These are phyloP conservation scores for Drosophila dives DNA, from an alignment of 2,888 invertebrate genomes.

Conservation along the genomic window DNA sequence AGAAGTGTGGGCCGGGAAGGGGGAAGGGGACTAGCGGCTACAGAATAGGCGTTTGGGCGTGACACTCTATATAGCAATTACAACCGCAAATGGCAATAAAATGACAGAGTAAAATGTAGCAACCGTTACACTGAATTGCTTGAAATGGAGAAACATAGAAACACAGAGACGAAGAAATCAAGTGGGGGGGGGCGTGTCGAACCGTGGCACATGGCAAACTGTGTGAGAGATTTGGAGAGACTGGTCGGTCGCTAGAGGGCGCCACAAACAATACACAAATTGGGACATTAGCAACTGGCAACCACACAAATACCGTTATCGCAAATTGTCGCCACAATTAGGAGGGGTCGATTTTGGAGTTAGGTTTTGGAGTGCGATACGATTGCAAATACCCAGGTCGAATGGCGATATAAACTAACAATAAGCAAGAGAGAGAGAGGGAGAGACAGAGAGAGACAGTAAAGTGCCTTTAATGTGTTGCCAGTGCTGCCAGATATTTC, in stretches of 20 bases:
- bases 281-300: conserved; percentile 56
- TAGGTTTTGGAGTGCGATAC: background rate
- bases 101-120: conserved; percentile 71
- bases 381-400: conserved; percentile 9
- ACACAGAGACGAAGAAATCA: conserved; percentile 1
- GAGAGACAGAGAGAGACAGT: background rate
- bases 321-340: conserved; percentile 64
- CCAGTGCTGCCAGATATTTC: conserved; percentile 29
- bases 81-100: conserved; percentile 79
- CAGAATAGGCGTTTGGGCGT: conserved; percentile 45
- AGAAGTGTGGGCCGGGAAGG: background rate
- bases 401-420: conserved; percentile 14
- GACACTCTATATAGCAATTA: conserved; percentile 68
- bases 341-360: conserved; percentile 14
- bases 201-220: conserved; percentile 10
- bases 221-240: conserved; percentile 1
- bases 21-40: background rate
- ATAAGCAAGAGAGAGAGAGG: background rate
- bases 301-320: conserved; percentile 55
- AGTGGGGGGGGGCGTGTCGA: conserved; percentile 4
- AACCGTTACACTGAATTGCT: conserved; percentile 45
- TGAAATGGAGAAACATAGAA: conserved; percentile 16
- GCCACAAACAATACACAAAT: conserved; percentile 64
- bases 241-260: conserved; percentile 51
- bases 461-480: conserved; percentile 22